Conservation (phyloP, 2,888 invertebrate species). For the Zootermopsis nevadensis region DNA sequence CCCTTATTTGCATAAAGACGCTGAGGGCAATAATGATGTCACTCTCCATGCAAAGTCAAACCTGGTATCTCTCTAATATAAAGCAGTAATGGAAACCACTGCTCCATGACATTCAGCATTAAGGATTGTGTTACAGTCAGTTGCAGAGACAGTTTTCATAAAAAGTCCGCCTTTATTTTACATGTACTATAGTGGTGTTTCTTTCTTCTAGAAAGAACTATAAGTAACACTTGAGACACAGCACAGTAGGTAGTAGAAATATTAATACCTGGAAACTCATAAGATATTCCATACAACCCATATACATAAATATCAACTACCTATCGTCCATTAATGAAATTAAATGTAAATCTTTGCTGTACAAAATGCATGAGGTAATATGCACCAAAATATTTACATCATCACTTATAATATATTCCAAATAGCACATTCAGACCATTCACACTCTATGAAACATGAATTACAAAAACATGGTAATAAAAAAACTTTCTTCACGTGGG, state of each 20-base stretch:
- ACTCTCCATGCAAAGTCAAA: too few relatives aligned
- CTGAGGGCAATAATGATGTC: too few relatives aligned
- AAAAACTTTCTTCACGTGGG: constrained; percentile 44
- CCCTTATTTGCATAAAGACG: too few relatives aligned
- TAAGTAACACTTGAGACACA: constrained; percentile 44
- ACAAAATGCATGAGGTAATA: constrained; percentile 52
- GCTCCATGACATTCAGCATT: background rate
- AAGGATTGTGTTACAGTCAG: background rate
- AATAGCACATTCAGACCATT: constrained; percentile 43
- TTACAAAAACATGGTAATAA: constrained; percentile 48
- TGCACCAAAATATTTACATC: constrained; percentile 52
- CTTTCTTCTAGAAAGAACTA: constrained; percentile 26
- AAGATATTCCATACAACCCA: constrained; percentile 37
- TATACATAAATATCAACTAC: constrained; percentile 37
- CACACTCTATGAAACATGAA: constrained; percentile 46
- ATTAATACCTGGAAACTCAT: constrained; percentile 31
- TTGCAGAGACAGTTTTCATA: too few relatives aligned
- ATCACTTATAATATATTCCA: constrained; percentile 45
- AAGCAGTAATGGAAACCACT: too few relatives aligned
- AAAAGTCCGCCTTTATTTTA: constrained; percentile 26
- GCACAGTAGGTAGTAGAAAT: constrained; percentile 40
- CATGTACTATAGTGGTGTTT: constrained; percentile 36
- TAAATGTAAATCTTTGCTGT: constrained; percentile 50
- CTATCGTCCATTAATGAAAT: constrained; percentile 30
- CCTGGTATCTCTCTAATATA: too few relatives aligned